These are phyloP conservation scores for Nerophis lumbriciformis DNA, from an alignment of 2,113 vertebrate species.

Conservation along the genomic window DNA sequence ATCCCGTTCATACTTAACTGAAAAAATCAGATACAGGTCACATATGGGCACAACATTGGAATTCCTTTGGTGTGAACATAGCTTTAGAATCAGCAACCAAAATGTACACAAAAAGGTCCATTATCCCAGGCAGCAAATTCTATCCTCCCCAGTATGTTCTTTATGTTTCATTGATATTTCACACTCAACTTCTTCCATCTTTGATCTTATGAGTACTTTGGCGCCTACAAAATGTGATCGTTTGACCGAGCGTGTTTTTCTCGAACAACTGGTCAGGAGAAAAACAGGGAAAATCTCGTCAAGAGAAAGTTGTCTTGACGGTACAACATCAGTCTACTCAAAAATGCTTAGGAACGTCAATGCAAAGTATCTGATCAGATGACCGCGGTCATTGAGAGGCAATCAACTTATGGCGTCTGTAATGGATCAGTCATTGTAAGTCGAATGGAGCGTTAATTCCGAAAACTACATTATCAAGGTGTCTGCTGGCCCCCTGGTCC, in stretches of 20 bases:
- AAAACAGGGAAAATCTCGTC: neutral
- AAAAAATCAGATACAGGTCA: no score
- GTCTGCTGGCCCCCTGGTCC: slow-evolving; percentile 47
- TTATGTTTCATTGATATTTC: no score
- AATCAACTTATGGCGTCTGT: slow-evolving; percentile 13
- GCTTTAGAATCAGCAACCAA: no score
- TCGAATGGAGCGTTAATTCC: slow-evolving; percentile 43
- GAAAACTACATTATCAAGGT: slow-evolving; percentile 47
- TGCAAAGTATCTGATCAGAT: slow-evolving; percentile 12
- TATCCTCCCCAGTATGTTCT: no score
- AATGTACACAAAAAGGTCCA: no score
- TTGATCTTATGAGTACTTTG: neutral
- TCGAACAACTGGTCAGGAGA: neutral
- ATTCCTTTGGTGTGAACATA: no score
- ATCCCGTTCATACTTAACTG: no score
- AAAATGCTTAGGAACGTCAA: slow-evolving; percentile 7
- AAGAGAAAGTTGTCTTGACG: slow-evolving; percentile 3
- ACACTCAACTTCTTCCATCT: no score
- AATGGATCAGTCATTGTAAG: slow-evolving; percentile 27
- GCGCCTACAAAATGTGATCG: neutral
- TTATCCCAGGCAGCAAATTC: no score
- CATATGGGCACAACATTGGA: no score
- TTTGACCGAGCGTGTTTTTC: neutral
- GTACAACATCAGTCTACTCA: slow-evolving; percentile 1
- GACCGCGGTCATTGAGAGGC: slow-evolving; percentile 15